Base-by-base conservation (phyloP, 2,113 vertebrate species). In the Rhea americana region DNA sequence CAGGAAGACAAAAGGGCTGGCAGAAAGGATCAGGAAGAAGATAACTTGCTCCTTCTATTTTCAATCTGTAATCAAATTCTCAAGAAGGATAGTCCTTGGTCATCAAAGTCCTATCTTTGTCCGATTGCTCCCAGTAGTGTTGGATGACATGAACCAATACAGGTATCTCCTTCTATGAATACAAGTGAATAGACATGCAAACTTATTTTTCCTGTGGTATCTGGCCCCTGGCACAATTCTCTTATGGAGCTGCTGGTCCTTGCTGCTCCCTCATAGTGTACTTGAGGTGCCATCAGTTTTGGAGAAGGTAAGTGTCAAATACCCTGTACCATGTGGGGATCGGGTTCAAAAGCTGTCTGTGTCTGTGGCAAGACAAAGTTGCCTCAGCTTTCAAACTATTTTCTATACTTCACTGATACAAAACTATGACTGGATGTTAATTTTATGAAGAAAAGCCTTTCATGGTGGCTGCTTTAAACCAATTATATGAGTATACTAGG, bases 51-150 rank as follows among this genome's bases (percentile, higher is more conserved):
- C 30, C 21, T 39, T 75, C 53, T 61, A 55, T 21, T 20, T 30
- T 65, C 50, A 16, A 21, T 37, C 61, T 65, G 48, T 30, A 22
- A 37, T 45, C 39, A 35, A 39, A 48, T 10, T 7, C 9, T 30
- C 30, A 39, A 5, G 7, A 18, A 0, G 1, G 21, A 28, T 1
- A 18, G 7, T 32, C 6, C 61, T 43, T 51, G 8, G 5, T 5
- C 1, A 0, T 7, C 13, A 4, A 25, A 11, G 21, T 22, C 47
- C 48, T 11, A 13, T 22, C 51, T 37, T 53, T 21, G 41, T 1
- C 68, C 43, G 51, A n/a, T 16, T 22, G 32, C 47, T 68, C 63
- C n/a, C 30, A 24, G 21, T 8, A 15, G 28, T 30, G 41, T 28
- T 66, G 28, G 41, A 30, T 28, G 11, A 39, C 39, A 43, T 16